Base-by-base conservation (phyloP, 2,113 vertebrate species). In the Garra rufa region DNA sequence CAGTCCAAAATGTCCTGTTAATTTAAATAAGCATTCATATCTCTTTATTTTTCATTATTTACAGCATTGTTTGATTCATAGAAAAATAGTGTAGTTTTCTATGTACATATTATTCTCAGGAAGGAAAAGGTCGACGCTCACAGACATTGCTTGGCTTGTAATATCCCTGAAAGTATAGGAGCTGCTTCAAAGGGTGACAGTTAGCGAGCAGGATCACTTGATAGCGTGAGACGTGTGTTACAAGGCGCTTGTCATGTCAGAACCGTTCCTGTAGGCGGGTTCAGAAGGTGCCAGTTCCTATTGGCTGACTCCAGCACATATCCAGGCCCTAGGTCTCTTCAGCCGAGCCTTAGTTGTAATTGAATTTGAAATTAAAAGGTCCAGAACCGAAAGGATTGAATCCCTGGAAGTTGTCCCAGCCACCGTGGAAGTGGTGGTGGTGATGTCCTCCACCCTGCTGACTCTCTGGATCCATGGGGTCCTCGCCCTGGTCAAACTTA, bases 301-400 rank as follows among this genome's bases (percentile, higher is more conserved):
- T 63, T 80, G 57, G 48, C 34, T 28, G 41, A 50, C 75, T 48
- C 17, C 13, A 65, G 38, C 13, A 11, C 38, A 55, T 11, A 24
- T 76, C 26, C 76, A 48, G 38, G 19, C n/a, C 15, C 21, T 44
- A 19, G 15, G 71, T 28, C 19, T 67, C 14, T 67, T 43, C 9
- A 46, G 7, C 2, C 6, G 26, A 61, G n/a, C n/a, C 65, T 96
- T 95, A 99, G 94, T 98, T 98, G 92, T 95, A 97, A 92, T 95
- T 94, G 85, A 99, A 99, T 90, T 99, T 99, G 90, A 99, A 99
- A 91, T 95, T 95, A 88, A 99, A 99, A 2, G 96, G 96, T 93
- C 98, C 98, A 0, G 98, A 99, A 82, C 97, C 95, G 6, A 99
- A 99, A 2, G 98, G 98, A 81, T 99, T 98, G 89, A 98, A 99